Conservation (phyloP, 64 coral and sea anemone genomes). For the Astreopora myriophthalma region DNA sequence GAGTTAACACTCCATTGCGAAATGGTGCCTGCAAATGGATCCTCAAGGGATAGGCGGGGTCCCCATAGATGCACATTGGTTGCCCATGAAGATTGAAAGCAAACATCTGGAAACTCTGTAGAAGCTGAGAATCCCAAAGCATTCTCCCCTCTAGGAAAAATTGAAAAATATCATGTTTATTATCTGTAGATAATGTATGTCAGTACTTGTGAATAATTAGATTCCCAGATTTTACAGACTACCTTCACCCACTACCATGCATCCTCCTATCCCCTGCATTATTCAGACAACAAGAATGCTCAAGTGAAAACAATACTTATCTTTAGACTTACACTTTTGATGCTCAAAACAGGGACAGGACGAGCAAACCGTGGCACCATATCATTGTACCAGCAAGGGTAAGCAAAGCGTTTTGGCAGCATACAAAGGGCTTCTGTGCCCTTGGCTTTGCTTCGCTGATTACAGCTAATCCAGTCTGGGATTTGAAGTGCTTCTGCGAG, state of each 20-base stretch:
- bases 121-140: slow-evolving; percentile 1
- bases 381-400: no score
- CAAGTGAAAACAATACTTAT: slow-evolving; percentile 19
- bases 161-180: slow-evolving; percentile 7
- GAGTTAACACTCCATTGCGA: slow-evolving; percentile 12
- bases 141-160: slow-evolving; percentile 9
- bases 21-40: slow-evolving; percentile 20
- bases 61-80: slow-evolving; percentile 16
- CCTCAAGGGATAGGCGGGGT: slow-evolving; percentile 1
- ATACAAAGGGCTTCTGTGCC: no score
- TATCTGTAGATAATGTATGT: slow-evolving; percentile 21
- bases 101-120: slow-evolving; percentile 14
- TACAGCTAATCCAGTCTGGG: no score
- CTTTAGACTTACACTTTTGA: slow-evolving; percentile 22
- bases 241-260: slow-evolving; percentile 12
- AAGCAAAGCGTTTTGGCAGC: no score
- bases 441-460: no score
- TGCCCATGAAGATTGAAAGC: slow-evolving; percentile 14
- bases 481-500: no score
- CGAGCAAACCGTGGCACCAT: no score
- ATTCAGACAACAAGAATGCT: slow-evolving; percentile 16
- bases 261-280: background rate
- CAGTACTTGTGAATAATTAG: slow-evolving; percentile 37
- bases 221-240: background rate
- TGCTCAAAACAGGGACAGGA: no score